Conservation (phyloP, 2,797 vertebrate genomes). For the Sparidentex hasta region DNA sequence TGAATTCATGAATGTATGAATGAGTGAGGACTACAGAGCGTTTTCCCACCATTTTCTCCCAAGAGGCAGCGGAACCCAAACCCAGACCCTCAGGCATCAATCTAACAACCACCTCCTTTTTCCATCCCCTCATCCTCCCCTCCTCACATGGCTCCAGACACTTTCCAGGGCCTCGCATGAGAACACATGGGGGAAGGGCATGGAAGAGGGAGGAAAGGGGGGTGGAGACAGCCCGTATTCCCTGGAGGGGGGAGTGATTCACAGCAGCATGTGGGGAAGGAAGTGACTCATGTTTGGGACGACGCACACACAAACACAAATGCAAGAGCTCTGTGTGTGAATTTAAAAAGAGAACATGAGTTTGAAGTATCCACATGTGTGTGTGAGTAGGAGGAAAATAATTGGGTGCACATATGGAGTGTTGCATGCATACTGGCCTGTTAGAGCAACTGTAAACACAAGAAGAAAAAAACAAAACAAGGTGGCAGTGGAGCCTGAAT, state of each 20-base stretch:
- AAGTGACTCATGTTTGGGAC: slow-evolving; percentile 96
- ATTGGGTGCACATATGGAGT: slow-evolving; percentile 12
- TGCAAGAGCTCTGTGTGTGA: slow-evolving; percentile 52
- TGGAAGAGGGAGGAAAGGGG: slow-evolving; percentile 82
- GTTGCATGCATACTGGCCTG: slow-evolving; percentile 10
- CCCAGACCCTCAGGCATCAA: slow-evolving; percentile 73
- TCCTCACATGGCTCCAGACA: slow-evolving; percentile 60
- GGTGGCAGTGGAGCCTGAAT: background rate
- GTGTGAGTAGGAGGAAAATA: slow-evolving; percentile 42
- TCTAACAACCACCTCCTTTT: slow-evolving; percentile 68
- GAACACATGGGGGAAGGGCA: slow-evolving; percentile 73
- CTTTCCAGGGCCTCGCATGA: slow-evolving; percentile 83
- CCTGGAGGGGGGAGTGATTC: slow-evolving; percentile 94
- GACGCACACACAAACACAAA: slow-evolving; percentile 83
- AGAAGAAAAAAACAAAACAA: slow-evolving; percentile 7
- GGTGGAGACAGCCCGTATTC: slow-evolving; percentile 87
- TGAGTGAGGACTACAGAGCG: slow-evolving; percentile 8
- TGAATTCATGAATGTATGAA: slow-evolving; percentile 54
- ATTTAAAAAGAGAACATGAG: slow-evolving; percentile 44
- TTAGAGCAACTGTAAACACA: slow-evolving; percentile 36
- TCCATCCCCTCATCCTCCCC: slow-evolving; percentile 52
- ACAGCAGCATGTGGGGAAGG: slow-evolving; percentile 98
- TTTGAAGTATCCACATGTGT: slow-evolving; percentile 43
- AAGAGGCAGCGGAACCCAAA: slow-evolving; percentile 66
- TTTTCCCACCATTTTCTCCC: slow-evolving; percentile 70